Conservation (phyloP, 37 sponge, comb jelly and placozoan species). For the Dysidea cf. avara region DNA sequence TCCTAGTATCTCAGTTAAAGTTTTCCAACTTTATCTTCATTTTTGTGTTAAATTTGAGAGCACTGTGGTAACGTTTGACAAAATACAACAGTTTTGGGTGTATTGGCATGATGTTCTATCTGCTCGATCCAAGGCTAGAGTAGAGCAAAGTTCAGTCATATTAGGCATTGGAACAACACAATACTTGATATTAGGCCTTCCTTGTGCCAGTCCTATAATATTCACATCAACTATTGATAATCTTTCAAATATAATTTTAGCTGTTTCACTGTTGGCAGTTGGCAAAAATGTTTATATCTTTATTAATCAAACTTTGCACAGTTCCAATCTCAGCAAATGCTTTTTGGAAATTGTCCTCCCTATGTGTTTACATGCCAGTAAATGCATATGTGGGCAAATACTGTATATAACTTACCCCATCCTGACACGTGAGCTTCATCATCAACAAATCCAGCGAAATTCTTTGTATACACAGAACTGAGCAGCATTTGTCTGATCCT, state of each 20-base stretch:
- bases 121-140: background rate
- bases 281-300: background rate
- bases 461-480: too few relatives aligned
- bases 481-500: too few relatives aligned
- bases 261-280: background rate
- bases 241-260: background rate
- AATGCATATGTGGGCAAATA: too few relatives aligned
- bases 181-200: background rate
- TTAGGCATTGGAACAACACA: background rate
- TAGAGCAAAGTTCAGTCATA: background rate
- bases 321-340: background rate
- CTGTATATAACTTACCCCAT: too few relatives aligned
- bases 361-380: too few relatives aligned
- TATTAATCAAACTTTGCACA: background rate
- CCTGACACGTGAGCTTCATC: too few relatives aligned
- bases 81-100: constrained; percentile 36
- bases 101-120: background rate
- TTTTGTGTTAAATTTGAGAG: constrained; percentile 1
- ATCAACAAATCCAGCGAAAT: too few relatives aligned
- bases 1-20: constrained; percentile 45
- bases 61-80: constrained; percentile 6
- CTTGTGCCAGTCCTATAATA: background rate
- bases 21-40: constrained; percentile 11
- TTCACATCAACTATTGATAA: background rate
- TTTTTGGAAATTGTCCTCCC: background rate